A percentile compares a stretch with the other conserved stretches of the same genome.
phyloP scores from a whole-genome alignment of 1,140 invertebrate genomes.

The Plectrocnemia conspersa region DNA sequence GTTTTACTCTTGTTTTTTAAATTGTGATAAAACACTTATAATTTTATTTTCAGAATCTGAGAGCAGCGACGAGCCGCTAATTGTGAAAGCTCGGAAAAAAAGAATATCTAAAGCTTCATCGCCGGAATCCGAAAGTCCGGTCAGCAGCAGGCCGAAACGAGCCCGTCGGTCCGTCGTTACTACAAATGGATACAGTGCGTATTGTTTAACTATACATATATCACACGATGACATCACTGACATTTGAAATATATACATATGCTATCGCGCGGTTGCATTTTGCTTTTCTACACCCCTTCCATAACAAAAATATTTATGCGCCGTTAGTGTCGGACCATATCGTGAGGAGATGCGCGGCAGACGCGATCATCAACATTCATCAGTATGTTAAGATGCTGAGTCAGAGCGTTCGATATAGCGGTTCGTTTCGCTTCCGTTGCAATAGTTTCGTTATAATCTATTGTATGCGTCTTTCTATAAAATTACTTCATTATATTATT shows the following conservation, averaged over 20 bases:
- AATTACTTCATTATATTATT: neutral
- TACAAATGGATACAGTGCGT: neutral
- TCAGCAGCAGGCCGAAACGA: conserved; percentile 7
- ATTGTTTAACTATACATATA: no score
- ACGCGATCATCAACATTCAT: conserved; percentile 26
- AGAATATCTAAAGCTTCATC: conserved; percentile 8
- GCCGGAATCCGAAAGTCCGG: conserved; percentile 13
- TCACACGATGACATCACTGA: no score
- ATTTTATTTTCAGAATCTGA: conserved; percentile 29
- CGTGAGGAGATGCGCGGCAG: conserved; percentile 26
- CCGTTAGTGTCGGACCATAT: conserved; percentile 4
- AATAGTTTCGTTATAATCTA: neutral
- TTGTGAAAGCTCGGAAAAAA: conserved; percentile 19
- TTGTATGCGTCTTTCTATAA: neutral
- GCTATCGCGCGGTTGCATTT: no score
- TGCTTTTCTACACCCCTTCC: neutral
- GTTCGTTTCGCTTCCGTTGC: conserved; percentile 19
- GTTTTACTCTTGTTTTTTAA: neutral
- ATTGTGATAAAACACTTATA: neutral
- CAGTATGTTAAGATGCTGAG: conserved; percentile 29
- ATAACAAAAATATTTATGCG: neutral
- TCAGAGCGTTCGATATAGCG: conserved; percentile 16
- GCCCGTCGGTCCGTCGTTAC: neutral
- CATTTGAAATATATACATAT: no score
- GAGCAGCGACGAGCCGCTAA: conserved; percentile 27